Base-by-base conservation (phyloP, 2,797 vertebrate genomes). In the Loris lydekkerianus region DNA sequence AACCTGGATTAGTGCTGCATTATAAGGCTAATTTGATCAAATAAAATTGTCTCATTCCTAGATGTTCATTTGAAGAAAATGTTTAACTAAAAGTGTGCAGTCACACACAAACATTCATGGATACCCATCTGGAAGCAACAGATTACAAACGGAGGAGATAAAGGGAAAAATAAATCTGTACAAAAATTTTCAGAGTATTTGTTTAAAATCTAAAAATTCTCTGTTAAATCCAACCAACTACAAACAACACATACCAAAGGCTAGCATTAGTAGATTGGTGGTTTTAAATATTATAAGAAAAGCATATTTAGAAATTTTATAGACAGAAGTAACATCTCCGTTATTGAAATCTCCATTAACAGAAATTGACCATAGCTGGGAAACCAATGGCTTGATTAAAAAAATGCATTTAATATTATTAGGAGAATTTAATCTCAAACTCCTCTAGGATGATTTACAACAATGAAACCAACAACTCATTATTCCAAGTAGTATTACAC, bases 341-440 rank as follows among this genome's bases (percentile, higher is more conserved):
- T 37, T 46, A 82, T 5, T 58, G n/a, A 95, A 90, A 83, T 73
- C 27, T 80, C 53, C 46, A 49, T 78, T 75, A 95, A 86, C 49
- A 92, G 65, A 86, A 84, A 86, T 25, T 29, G 46, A 78, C 31
- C 49, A 83, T 2, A 49, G 18, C 29, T 46, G 53, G 17, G 85
- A 93, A 86, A 86, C 37, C 61, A 85, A 77, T 53, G 67, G 53
- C 90, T 91, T 91, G 70, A 87, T 83, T 92, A 40, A 75, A 84
- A 89, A 89, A 92, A 86, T 14, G 20, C 65, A 86, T 18, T 63
- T 40, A 60, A 69, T 53, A 80, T 89, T 40, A 82, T 3, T 3
- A 76, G 43, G 49, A 91, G n/a, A 76, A 77, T 70, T 27, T 25
- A 80, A 84, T 53, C 37, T 46, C 46, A 58, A 75, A 60, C 23